Percentiles rank a stretch among this genome's conserved stretches.
Evolutionary conservation across 2,113 vertebrate species (phyloP).

Genomic region (Ceuthmochares aereus): DNA sequence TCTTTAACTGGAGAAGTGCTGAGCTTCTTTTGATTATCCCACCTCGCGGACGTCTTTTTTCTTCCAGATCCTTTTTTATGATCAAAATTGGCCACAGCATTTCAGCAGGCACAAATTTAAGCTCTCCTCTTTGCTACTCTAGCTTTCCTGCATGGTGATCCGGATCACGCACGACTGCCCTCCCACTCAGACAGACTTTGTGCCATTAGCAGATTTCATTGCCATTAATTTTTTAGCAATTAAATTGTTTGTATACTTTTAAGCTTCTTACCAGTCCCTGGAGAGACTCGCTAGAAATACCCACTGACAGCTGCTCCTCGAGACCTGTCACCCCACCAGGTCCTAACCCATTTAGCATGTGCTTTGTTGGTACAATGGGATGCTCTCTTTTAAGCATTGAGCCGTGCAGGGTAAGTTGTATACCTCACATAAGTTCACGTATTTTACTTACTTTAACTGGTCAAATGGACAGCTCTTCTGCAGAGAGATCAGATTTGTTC

Average conservation of each 20-base stretch:
- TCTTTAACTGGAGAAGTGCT: background rate
- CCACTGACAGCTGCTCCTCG: background rate
- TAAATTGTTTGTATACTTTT: background rate
- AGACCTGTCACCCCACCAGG: background rate
- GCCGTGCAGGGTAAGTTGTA: background rate
- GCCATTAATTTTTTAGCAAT: background rate
- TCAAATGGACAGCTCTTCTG: background rate
- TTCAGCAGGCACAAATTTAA: background rate
- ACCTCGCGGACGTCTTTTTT: background rate
- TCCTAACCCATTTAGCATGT: background rate
- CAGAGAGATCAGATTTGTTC: background rate
- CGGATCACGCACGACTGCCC: background rate
- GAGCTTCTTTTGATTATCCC: background rate
- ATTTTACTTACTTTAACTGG: background rate
- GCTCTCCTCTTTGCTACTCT: background rate
- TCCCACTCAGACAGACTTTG: background rate
- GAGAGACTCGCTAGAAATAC: background rate
- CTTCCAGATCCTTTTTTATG: background rate
- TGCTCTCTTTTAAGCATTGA: background rate
- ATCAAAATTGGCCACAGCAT: background rate
- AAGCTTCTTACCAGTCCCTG: background rate
- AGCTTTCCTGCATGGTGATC: background rate
- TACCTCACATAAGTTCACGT: background rate
- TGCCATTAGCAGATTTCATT: background rate
- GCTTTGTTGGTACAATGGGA: rapidly evolving